Conservation (phyloP, 23 tunicate genomes). For the Ascidia mentula region DNA sequence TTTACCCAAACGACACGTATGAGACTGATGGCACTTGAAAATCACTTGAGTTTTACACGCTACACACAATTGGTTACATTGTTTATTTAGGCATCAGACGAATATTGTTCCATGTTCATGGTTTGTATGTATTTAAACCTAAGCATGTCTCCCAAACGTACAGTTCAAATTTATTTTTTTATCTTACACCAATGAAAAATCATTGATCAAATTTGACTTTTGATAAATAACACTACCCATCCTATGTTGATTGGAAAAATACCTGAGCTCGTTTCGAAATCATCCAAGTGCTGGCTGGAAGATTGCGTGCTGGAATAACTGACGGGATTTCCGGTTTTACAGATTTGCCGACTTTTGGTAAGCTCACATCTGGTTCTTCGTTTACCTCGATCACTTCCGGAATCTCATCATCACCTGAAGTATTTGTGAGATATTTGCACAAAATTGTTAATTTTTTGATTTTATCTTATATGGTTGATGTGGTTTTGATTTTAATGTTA, state of each 20-base stretch:
- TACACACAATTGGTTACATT: too few species aligned
- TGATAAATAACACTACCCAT: neutral
- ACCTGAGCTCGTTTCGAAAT: constrained; percentile 69
- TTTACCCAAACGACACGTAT: too few species aligned
- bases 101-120: too few species aligned
- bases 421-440: too few species aligned
- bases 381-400: constrained; percentile 73
- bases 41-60: too few species aligned
- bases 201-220: neutral
- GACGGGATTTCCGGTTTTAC: constrained; percentile 3
- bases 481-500: neutral
- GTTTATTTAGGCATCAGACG: too few species aligned
- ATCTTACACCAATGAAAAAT: too few species aligned
- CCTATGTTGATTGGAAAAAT: neutral
- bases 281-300: constrained; percentile 90
- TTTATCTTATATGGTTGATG: neutral
- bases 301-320: constrained; percentile 21
- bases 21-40: too few species aligned
- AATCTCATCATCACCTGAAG: constrained; percentile 78
- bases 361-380: constrained; percentile 27
- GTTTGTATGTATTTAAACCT: too few species aligned
- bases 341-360: constrained; percentile 1
- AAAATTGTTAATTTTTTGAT: constrained; percentile 5
- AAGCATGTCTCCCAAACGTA: too few species aligned
- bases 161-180: too few species aligned